Base-by-base conservation (phyloP, 2,797 vertebrate genomes). In the Gallinago nigripennis region DNA sequence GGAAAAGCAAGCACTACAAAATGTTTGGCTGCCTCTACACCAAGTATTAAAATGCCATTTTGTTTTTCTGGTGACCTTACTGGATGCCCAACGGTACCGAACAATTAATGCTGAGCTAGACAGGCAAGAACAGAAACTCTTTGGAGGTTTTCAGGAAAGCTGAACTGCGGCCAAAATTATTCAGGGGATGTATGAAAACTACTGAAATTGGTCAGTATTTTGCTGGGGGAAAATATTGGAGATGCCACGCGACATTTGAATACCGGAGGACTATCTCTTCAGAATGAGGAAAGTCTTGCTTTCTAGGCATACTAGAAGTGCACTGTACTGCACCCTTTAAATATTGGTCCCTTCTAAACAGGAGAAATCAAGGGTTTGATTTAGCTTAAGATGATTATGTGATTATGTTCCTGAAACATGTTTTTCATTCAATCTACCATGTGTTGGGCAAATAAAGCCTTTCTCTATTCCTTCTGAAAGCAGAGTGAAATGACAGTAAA, bases 41-140 rank as follows among this genome's bases (percentile, higher is more conserved):
- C 25, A 82, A 82, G 65, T 64, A 93, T 84, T 94, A 95, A 94
- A 82, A 73, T 53, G 72, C 60, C 75, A 57, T 45, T 25, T 28
- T 90, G 41, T 69, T 89, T 92, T 81, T 84, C 56, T 72, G 39
- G 64, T 86, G 53, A 84, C 83, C 50, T 91, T 86, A 66, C 30
- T 57, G 51, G 25, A 41, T 56, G 39, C 73, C 12, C 79, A 73
- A 60, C 39, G 51, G 27, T 48, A 75, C 37, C 0, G 0, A 91
- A 69, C 33, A 89, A 72, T 48, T 69, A 76, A 91, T 30, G 51
- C 31, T 77, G 39, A 94, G 31, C 56, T 56, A 92, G 51, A 46
- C 28, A 78, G 31, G 51, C 58, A 88, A 82, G 43, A 94, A 72
- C 21, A 82, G 54, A 91, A 96, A 75, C 11, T 71, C 66, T 57